Percentiles rank a stretch among this genome's conserved stretches.
Conservation (phyloP, 1,140 invertebrate species). For the Drosophila bocqueti region DNA sequence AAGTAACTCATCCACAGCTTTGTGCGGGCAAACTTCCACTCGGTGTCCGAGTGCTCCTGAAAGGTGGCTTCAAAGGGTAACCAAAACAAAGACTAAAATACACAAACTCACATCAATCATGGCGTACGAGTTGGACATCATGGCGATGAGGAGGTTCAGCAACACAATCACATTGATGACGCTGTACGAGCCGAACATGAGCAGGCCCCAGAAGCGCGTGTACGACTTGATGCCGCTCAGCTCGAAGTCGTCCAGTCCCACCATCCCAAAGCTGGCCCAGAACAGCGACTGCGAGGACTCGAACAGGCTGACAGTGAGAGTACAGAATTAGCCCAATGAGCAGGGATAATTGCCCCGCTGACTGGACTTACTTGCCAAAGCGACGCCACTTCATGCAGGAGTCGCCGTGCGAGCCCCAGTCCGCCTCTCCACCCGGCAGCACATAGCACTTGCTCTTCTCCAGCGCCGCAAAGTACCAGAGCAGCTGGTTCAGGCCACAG, state of each 20-base stretch:
- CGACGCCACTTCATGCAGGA: constrained; percentile 92
- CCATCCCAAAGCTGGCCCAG: constrained; percentile 95
- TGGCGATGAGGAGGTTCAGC: constrained; percentile 94
- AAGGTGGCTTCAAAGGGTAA: constrained; percentile 29
- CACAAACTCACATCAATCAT: constrained; percentile 87
- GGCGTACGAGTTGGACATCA: constrained; percentile 96
- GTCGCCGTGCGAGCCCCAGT: constrained; percentile 89
- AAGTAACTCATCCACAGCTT: constrained; percentile 97
- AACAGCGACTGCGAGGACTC: constrained; percentile 95
- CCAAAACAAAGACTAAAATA: neutral
- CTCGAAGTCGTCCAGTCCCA: constrained; percentile 93
- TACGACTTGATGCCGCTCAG: constrained; percentile 91
- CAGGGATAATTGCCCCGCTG: constrained; percentile 58
- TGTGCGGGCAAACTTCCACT: constrained; percentile 96
- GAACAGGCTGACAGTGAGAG: constrained; percentile 89
- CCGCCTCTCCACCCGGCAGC: constrained; percentile 87
- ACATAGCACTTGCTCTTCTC: constrained; percentile 91
- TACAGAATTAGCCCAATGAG: constrained; percentile 42
- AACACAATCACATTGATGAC: constrained; percentile 95
- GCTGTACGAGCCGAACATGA: constrained; percentile 93
- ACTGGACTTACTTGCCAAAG: constrained; percentile 87
- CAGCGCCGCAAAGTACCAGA: constrained; percentile 95
- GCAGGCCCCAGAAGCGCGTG: constrained; percentile 92
- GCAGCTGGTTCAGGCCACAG: constrained; percentile 93
- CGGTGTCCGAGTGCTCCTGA: constrained; percentile 93